Base-by-base conservation (phyloP, 2,888 invertebrate species). In the Ectemnius lituratus region DNA sequence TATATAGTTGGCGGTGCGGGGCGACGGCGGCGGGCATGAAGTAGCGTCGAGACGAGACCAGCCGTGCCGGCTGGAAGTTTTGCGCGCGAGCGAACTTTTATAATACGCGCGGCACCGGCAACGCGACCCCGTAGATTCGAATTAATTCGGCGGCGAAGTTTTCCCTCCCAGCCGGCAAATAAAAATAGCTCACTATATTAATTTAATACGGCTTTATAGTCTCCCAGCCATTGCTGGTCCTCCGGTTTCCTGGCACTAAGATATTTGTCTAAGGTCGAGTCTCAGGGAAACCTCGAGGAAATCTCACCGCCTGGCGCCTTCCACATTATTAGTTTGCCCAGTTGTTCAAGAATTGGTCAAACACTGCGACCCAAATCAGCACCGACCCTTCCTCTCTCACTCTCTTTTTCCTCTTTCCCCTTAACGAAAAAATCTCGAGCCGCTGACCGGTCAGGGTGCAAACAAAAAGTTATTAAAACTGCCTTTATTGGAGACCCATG, bases 91-190 rank as follows among this genome's bases (percentile, higher is more conserved):
- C 52, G 14, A 84, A 84, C 75, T 86, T 86, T 85, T 73, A 79
- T 84, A 82, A 86, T 84, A 83, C 84, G 67, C 76, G 69, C 79
- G 61, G 73, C 70, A 37, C 37, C 8, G 37, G 37, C 37, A 37
- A 63, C 70, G 73, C 73, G 67, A n/a, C 63, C 71, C 76, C 77
- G 76, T 85, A 84, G 87, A 87, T 87, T 84, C 79, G 83, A 84
- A 87, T 87, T 87, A 86, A 87, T 87, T 87, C 86, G 86, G 85
- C 85, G 85, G 84, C 80, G 74, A 87, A 87, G 81, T 87, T 87
- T 84, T 76, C 74, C 69, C 64, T 62, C 37, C 37, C 37, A 11
- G 37, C 37, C 37, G 74, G 81, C 78, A 84, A 85, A 87, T 86
- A 87, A 86, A 85, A 86, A 82, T 83, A 86, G 83, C 81, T 82